Percentiles rank a stretch among this genome's conserved stretches.
Conservation (phyloP, 2,113 vertebrate genomes). For the Grus americana region DNA sequence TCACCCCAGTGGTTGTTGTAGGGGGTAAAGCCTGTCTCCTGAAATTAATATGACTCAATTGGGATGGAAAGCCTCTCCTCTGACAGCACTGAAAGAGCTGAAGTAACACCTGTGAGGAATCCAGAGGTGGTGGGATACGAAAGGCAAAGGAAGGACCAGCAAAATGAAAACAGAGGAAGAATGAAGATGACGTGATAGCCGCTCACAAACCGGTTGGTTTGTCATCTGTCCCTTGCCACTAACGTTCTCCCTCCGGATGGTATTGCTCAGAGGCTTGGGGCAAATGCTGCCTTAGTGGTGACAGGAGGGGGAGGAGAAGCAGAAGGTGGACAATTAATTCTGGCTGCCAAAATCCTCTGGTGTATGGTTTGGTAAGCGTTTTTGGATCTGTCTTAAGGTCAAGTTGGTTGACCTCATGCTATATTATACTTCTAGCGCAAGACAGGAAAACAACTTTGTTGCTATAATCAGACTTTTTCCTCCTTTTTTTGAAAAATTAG, state of each 20-base stretch:
- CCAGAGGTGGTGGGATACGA: neutral
- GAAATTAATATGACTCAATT: neutral
- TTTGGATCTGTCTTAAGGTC: neutral
- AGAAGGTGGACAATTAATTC: neutral
- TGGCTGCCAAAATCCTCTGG: neutral
- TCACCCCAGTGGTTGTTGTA: neutral
- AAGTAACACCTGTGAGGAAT: neutral
- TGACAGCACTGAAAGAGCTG: neutral
- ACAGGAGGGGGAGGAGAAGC: neutral
- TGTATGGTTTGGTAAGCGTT: neutral
- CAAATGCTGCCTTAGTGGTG: neutral
- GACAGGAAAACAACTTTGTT: neutral
- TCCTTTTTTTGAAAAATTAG: neutral
- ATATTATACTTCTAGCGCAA: neutral
- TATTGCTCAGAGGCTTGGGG: neutral
- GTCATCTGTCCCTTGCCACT: rapidly evolving
- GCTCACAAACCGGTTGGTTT: rapidly evolving
- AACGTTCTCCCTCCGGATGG: neutral
- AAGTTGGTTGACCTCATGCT: neutral
- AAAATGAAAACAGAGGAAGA: neutral
- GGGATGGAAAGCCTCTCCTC: neutral
- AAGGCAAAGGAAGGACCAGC: neutral
- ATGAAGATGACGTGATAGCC: rapidly evolving
- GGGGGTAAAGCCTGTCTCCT: neutral
- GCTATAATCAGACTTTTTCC: neutral